Evolutionary conservation across 2,888 invertebrate genomes (phyloP).

Genomic region (Trissolcus japonicus): DNA sequence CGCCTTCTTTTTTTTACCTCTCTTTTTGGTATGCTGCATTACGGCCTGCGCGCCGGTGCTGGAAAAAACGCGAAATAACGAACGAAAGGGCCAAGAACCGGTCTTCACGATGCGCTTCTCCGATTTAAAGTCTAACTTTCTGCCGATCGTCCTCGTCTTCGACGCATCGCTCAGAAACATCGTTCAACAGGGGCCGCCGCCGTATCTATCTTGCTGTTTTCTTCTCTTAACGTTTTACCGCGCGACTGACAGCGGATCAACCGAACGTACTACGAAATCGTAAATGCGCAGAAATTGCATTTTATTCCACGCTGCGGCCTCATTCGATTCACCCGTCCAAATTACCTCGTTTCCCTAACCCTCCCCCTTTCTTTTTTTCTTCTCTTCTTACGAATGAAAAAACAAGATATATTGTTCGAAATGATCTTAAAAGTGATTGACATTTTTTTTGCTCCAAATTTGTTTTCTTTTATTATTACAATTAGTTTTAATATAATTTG

Average conservation of each 20-base stretch:
- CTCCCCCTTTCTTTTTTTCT: conserved; percentile 5
- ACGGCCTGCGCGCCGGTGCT: conserved; percentile 42
- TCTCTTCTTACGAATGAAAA: background rate
- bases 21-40: conserved; percentile 50
- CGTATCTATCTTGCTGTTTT: conserved; percentile 41
- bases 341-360: conserved; percentile 14
- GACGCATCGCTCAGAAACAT: conserved; percentile 50
- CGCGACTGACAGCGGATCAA: conserved; percentile 53
- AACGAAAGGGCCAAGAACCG: conserved; percentile 62
- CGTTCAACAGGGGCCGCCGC: conserved; percentile 51
- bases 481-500: too few relatives aligned
- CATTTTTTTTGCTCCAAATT: too few relatives aligned
- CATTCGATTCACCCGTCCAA: conserved; percentile 29
- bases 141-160: conserved; percentile 54
- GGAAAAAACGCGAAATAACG: conserved; percentile 68
- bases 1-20: conserved; percentile 48
- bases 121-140: conserved; percentile 58
- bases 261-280: conserved; percentile 34
- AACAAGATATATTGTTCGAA: too few relatives aligned
- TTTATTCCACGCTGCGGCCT: conserved; percentile 31
- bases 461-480: too few relatives aligned
- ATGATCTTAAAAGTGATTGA: too few relatives aligned
- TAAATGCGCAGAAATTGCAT: conserved; percentile 49
- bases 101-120: conserved; percentile 58
- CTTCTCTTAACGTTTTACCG: conserved; percentile 42